A percentile compares a stretch with the other conserved stretches of the same genome.
These are phyloP conservation scores for Scarus forsteni DNA, from an alignment of 2,797 vertebrate genomes.

Conservation along the genomic window DNA sequence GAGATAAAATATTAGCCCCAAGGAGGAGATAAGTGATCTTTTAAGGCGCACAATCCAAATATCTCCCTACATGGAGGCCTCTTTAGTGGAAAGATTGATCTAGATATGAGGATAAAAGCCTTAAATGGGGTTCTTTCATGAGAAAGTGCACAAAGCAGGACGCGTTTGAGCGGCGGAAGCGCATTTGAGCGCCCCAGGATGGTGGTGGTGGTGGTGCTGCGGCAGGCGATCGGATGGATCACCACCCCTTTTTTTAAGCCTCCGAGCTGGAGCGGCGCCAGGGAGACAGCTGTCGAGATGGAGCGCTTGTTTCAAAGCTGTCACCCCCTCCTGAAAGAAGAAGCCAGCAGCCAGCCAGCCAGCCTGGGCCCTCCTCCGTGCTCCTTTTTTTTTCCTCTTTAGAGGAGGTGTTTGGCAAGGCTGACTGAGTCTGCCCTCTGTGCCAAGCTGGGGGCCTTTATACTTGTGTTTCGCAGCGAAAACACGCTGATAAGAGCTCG, in stretches of 20 bases:
- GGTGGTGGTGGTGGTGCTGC: slow-evolving; percentile 85
- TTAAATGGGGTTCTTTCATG: slow-evolving; percentile 30
- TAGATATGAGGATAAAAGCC: slow-evolving; percentile 1
- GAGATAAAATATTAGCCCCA: slow-evolving; percentile 11
- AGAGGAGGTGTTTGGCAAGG: slow-evolving; percentile 79
- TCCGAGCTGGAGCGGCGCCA: slow-evolving; percentile 92
- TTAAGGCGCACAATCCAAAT: background rate
- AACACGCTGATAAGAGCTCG: slow-evolving; percentile 72
- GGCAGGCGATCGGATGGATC: slow-evolving; percentile 88
- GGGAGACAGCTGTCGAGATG: slow-evolving; percentile 97
- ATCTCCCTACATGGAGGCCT: background rate
- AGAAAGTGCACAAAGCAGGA: slow-evolving; percentile 39
- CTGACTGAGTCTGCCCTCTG: slow-evolving; percentile 57
- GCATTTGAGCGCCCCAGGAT: slow-evolving; percentile 83
- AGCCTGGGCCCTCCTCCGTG: slow-evolving; percentile 70
- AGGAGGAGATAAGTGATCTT: background rate
- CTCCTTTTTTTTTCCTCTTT: slow-evolving; percentile 50
- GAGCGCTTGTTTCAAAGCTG: slow-evolving; percentile 93
- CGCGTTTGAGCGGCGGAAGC: slow-evolving; percentile 79
- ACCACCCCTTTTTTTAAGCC: slow-evolving; percentile 88
- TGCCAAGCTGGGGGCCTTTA: slow-evolving; percentile 79
- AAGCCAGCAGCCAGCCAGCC: slow-evolving; percentile 56
- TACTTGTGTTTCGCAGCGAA: slow-evolving; percentile 69
- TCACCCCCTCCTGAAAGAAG: slow-evolving; percentile 91
- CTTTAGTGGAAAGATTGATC: background rate